phyloP scores from a whole-genome alignment of 2,888 invertebrate species.

The Dryobotodes eremita region DNA sequence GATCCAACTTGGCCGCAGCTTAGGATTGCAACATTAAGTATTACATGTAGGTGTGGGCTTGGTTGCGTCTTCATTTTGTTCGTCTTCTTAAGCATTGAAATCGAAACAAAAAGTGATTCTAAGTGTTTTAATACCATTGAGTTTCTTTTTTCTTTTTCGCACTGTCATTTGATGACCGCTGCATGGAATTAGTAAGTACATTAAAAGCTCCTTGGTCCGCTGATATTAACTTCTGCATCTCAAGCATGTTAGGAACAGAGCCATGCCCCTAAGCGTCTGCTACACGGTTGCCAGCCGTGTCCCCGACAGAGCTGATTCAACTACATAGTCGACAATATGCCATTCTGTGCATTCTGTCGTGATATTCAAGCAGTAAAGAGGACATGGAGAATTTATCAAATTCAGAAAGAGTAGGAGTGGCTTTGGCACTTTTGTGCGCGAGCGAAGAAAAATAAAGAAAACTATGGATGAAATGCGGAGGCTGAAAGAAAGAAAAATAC shows the following conservation, averaged over 20 bases:
- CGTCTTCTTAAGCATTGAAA: not conserved
- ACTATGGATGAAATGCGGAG: too few relatives aligned
- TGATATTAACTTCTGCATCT: not conserved
- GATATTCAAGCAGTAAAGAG: not conserved
- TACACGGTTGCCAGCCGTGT: not conserved
- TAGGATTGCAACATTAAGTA: constrained; percentile 41
- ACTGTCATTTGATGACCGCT: not conserved
- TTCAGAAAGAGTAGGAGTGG: too few relatives aligned
- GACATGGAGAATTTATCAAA: too few relatives aligned
- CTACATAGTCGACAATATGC: not conserved
- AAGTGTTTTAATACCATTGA: not conserved
- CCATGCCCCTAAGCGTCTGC: not conserved
- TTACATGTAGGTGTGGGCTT: constrained; percentile 42
- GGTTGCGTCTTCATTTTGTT: constrained; percentile 33
- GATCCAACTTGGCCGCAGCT: constrained; percentile 21
- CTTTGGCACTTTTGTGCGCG: too few relatives aligned
- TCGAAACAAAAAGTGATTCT: constrained; percentile 3
- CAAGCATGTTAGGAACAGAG: too few relatives aligned
- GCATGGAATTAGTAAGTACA: not conserved
- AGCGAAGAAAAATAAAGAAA: too few relatives aligned
- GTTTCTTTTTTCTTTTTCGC: not conserved
- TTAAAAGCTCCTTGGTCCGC: not conserved
- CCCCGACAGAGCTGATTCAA: not conserved
- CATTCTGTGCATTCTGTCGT: not conserved
- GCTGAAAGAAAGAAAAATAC: too few relatives aligned